Base-by-base conservation (phyloP, 2,888 invertebrate genomes). In the Doris montereyensis region DNA sequence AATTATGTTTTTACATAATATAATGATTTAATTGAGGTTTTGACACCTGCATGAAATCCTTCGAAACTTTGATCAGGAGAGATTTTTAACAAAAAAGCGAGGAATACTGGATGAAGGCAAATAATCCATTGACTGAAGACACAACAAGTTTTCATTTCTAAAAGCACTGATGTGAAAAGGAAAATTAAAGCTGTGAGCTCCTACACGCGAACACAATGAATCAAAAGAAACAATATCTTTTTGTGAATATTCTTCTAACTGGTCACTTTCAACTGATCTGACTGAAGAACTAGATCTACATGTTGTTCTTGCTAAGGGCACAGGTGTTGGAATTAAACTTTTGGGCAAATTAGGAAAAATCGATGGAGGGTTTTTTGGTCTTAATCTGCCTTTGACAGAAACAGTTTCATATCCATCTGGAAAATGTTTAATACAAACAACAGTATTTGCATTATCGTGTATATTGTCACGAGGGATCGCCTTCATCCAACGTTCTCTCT, bases 11-110 rank as follows among this genome's bases (percentile, higher is more conserved):
- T 68, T 68, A 68, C 28, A 26, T 41, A 41, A 41, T 17, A 5
- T 24, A 68, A 68, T 3, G 68, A 28, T 68, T 28, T 28, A 28
- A 68, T 68, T 28, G 24, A 68, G 5, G 68, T 68, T 68, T 28
- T 68, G 28, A 68, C 68, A 28, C 68, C 68, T 68, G 68, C 30
- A 68, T 68, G 68, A 68, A 8, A 68, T 68, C 68, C 68, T 8
- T 68, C 26, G 24, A 68, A 68, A 28, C 68, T 68, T 68, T 68
- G 68, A 28, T 68, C 30, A 28, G 68, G 30, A 68, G 24, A 68
- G 30, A 68, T 68, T 68, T 24, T 24, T 8, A 68, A 28, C 68
- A 68, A 28, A 68, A 68, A 68, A 17, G 21, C 62, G 8, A 17
- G 62, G 62, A 62, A 62, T 21, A 62, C 62, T 24, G 21, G 62